Evolutionary conservation across 2,888 invertebrate genomes (phyloP), one percentile per base, ranked within the genome.

Genomic region (Bugula neritina): DNA sequence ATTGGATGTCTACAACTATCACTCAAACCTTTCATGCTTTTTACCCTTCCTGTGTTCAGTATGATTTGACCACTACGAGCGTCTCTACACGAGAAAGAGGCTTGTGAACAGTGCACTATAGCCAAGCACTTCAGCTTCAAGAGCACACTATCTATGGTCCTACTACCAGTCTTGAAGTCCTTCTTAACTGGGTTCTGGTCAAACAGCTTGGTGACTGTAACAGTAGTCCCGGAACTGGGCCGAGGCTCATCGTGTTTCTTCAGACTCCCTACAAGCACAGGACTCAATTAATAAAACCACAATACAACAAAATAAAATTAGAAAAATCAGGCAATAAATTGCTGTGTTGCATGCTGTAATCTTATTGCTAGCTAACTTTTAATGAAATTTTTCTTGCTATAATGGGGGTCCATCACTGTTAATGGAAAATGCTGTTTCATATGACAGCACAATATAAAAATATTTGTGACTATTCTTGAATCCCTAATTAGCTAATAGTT

Each of bases 91-190:
- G 34, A 17, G 63, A 63, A 63, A 10, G 31, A 13, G 63, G 31
- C 63, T 25, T 31, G 63, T 31, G 31, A 63, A n/a, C 63, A 63
- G 31, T 63, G 63, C 10, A 63, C 31, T 10, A 63, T n/a, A 63
- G 63, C 27, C 13, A 63, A 34, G 3, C 10, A 13, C 63, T 31
- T 21, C 63, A 63, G 25, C 27, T 31, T 25, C 13, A 31, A 2
- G 2, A 63, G 2, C 2, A 63, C 31, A 5, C 31, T 31, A 10
- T 21, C 31, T 31, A 63, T 63, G 29, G 10, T 3, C 17, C 27
- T 27, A 34, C 5, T 34, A 31, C 31, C 13, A 25, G 17, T 27
- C 63, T 63, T 63, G 10, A 27, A 25, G 5, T 21, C 10, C 10
- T 34, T 21, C 34, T 63, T 27, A 10, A 63, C 25, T 13, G 29